Evolutionary conservation across 2,888 invertebrate genomes (phyloP), one percentile per base, ranked within the genome.

Genomic region (Agriopis aurantiaria): DNA sequence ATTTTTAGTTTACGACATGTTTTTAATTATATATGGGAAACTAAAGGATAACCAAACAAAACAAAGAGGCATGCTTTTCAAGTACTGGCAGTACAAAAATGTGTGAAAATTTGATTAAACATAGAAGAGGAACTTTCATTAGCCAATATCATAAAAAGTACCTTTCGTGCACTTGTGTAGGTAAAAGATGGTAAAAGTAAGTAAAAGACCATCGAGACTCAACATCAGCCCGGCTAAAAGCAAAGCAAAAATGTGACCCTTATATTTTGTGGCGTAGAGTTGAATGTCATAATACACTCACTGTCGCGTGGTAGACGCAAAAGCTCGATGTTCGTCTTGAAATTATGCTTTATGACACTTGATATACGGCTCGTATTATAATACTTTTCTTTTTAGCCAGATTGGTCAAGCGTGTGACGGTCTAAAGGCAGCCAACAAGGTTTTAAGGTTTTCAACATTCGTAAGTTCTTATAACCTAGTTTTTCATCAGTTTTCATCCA

Each of bases 401-500:
- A 10, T 48, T 12, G 10, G 10, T 48, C 0, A 11, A n/a, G 12
- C 11, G n/a, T 7, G 9, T 0, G 43, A 10, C 43, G 8, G 9
- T 41, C 11, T 12, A 41, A 8, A 57, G 17, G 12, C 14, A 43
- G 43, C 4, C 9, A 41, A 10, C 3, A 33, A 33, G 33, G 33
- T 33, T 33, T 33, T 43, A 58, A 58, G 46, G 2, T 46, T 46
- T 46, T 46, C 17, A 61, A 62, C 23, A 62, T 65, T 40, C 60
- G 17, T 46, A 14, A 49, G 33, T 49, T 49, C 65, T 66, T 66
- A 66, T 48, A 23, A 33, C n/a, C 59, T 71, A 69, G 2, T 41
- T 61, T 55, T 52, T 61, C 40, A 48, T 69, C 63, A 69, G 64
- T 69, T 69, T 68, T 60, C 46, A 57, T 61, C 48, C 55, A 46